Evolutionary conservation across 2,797 vertebrate species (phyloP), one percentile per base, ranked within the genome.

Genomic region (Phylloscopus collybita): DNA sequence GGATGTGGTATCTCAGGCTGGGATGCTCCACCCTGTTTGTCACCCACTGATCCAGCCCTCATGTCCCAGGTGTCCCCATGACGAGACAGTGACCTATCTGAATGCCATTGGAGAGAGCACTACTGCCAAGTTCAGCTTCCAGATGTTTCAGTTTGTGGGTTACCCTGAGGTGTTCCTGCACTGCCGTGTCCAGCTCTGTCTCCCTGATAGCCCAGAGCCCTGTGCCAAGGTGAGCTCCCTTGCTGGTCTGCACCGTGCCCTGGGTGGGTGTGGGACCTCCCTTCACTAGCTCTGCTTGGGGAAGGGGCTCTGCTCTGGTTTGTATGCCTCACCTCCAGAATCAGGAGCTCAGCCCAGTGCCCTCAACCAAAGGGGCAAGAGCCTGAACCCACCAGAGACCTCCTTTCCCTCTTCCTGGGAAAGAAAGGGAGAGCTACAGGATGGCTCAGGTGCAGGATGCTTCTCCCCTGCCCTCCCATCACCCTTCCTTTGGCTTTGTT

Each of bases 141-240:
- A 97, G 91, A 98, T 98, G 97, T 98, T 98, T 38, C 95, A 13
- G 64, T 97, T 98, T 57, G 40, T 64, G 27, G 95, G 94, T 25
- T 88, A 93, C 70, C 18, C 93, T 0, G 67, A 97, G 60, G 50
- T 97, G 53, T 98, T 95, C 71, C 85, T 98, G 65, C 97, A 98
- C 78, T 98, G 97, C 86, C 91, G 85, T 25, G 93, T 97, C 44
- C 96, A 79, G 34, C 96, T 98, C 23, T 98, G 97, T n/a, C 50
- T 95, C 5, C 88, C 94, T 0, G 67, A 72, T 1, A 10, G 53
- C 88, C 82, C 36, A 0, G 86, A 97, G 45, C 83, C 94, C 66
- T 97, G 97, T 61, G 75, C 76, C 62, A 88, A 96, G 97, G 97
- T 97, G 64, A 95, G 54, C 13, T 56, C 20, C 32, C 29, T 30